A percentile compares a stretch with the other conserved stretches of the same genome.
These are phyloP conservation scores for Regulus satrapa DNA, from an alignment of 2,113 vertebrate genomes.

Conservation along the genomic window DNA sequence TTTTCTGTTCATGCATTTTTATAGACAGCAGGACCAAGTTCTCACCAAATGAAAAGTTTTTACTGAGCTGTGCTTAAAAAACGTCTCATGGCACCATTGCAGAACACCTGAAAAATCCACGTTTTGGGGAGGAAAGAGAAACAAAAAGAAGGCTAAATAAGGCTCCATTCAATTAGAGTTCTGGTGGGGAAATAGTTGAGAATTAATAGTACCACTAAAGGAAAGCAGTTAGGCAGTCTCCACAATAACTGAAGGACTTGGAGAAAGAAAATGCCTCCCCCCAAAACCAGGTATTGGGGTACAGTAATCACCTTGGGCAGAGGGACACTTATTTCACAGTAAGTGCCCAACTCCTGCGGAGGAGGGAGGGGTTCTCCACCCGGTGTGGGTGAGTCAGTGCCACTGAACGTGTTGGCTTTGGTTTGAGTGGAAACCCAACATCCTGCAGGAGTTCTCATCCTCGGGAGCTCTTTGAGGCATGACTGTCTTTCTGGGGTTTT, in stretches of 20 bases:
- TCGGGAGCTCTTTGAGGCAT: neutral
- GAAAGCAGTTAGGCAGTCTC: neutral
- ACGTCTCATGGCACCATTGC: neutral
- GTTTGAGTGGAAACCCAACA: neutral
- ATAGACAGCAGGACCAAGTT: neutral
- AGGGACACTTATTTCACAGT: neutral
- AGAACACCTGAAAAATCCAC: neutral
- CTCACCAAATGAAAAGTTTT: neutral
- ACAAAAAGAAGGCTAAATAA: neutral
- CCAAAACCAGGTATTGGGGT: neutral
- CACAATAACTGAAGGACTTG: neutral
- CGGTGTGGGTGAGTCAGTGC: neutral
- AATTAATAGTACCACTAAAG: neutral
- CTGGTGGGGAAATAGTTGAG: neutral
- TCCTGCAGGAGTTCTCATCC: neutral
- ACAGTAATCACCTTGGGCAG: neutral
- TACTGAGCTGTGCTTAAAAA: neutral
- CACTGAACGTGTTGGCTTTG: neutral
- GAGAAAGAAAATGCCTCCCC: fast-evolving
- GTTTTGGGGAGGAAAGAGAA: neutral
- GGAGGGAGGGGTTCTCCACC: neutral
- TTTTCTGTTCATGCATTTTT: neutral
- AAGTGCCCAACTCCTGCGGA: neutral
- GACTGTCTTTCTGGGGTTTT: neutral
- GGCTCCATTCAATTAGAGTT: neutral